A percentile compares a stretch with the other conserved stretches of the same genome.
Conservation (phyloP, 2,888 invertebrate genomes). For the Hemicrepidius hirtus region DNA sequence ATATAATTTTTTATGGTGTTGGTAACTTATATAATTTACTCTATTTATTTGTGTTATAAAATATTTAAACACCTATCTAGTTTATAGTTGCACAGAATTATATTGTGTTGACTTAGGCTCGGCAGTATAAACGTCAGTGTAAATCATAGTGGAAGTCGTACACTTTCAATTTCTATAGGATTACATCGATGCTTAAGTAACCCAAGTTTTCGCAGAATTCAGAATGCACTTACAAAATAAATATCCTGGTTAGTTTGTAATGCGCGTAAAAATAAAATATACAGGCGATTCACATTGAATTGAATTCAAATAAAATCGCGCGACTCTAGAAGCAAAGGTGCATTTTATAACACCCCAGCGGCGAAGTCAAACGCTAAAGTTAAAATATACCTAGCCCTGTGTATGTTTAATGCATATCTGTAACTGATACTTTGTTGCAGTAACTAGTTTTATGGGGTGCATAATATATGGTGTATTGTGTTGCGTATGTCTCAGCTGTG, state of each 20-base stretch:
- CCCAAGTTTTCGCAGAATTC: conserved; percentile 22
- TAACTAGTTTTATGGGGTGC: conserved; percentile 70
- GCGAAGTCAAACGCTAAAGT: conserved; percentile 64
- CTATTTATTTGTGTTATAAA: not conserved
- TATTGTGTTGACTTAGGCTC: conserved; percentile 10
- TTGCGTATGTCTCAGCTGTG: conserved; percentile 67
- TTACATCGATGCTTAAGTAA: conserved; percentile 1
- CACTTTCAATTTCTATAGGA: conserved; percentile 1
- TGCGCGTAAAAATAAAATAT: conserved; percentile 41
- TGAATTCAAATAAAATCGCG: conserved; percentile 69
- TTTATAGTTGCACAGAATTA: conserved; percentile 4
- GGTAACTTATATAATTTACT: not conserved
- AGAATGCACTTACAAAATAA: conserved; percentile 29
- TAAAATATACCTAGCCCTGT: conserved; percentile 61
- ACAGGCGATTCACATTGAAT: conserved; percentile 54
- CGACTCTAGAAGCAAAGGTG: conserved; percentile 63
- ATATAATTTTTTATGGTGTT: too few species aligned
- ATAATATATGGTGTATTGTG: conserved; percentile 70
- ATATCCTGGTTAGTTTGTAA: conserved; percentile 38
- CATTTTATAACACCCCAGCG: conserved; percentile 67
- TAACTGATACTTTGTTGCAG: conserved; percentile 63
- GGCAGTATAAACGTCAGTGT: conserved; percentile 15
- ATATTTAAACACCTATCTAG: conserved; percentile 3
- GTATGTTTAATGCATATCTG: conserved; percentile 60
- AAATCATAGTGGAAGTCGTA: conserved; percentile 11